A percentile compares a stretch with the other conserved stretches of the same genome.
Evolutionary conservation across 2,113 vertebrate species (phyloP).

Genomic region (Corydoras maculifer): DNA sequence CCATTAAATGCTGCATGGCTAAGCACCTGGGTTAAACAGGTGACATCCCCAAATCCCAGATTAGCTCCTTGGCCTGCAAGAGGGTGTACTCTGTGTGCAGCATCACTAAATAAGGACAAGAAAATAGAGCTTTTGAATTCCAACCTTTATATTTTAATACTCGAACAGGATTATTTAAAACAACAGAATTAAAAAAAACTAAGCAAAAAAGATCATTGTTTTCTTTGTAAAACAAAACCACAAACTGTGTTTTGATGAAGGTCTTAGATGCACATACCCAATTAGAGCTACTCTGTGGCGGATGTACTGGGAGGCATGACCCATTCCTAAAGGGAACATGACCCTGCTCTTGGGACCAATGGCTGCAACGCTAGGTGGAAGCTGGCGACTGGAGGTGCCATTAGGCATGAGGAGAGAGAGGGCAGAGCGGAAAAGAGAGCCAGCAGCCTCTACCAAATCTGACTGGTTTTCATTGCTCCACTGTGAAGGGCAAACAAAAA

Average conservation of each 20-base stretch:
- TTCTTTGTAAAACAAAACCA: background rate
- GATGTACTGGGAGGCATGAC: conserved; percentile 87
- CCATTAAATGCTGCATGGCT: conserved; percentile 87
- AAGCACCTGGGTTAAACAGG: conserved; percentile 75
- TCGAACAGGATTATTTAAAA: too few relatives aligned
- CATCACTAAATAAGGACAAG: conserved; percentile 73
- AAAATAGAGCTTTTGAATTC: background rate
- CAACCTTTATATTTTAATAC: too few relatives aligned
- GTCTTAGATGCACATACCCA: conserved; percentile 69
- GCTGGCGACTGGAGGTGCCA: conserved; percentile 77
- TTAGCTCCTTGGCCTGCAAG: conserved; percentile 95
- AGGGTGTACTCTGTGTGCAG: conserved; percentile 93
- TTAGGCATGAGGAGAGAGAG: conserved; percentile 77
- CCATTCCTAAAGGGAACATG: conserved; percentile 84
- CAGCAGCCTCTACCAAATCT: conserved; percentile 79
- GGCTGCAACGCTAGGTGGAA: conserved; percentile 83
- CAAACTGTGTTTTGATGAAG: background rate
- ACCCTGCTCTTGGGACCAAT: conserved; percentile 79
- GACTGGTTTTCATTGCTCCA: conserved; percentile 93
- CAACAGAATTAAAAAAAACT: too few relatives aligned
- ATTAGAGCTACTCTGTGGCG: conserved; percentile 83
- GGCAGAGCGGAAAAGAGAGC: conserved; percentile 72
- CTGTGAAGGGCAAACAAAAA: conserved; percentile 54
- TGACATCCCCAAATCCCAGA: conserved; percentile 92
- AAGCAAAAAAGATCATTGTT: background rate